Conservation (phyloP, 2,888 invertebrate genomes). For the Sphinx pinastri region DNA sequence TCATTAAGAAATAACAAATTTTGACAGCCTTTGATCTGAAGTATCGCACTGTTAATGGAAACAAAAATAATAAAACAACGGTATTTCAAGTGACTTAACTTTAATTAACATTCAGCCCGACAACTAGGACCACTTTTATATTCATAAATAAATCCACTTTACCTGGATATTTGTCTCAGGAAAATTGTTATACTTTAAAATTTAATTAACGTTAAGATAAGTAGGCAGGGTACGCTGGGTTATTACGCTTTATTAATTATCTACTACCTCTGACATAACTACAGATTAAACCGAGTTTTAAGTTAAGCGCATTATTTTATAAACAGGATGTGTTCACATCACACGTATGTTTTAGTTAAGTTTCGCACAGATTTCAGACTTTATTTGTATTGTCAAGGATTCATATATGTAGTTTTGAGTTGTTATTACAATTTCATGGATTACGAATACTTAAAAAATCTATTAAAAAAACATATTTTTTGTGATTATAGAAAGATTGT, state of each 20-base stretch:
- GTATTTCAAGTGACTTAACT: constrained; percentile 20
- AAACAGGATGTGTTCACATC: neutral
- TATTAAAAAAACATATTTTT: too few species aligned
- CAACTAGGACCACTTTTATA: constrained; percentile 19
- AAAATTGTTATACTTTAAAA: constrained; percentile 19
- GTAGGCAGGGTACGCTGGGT: neutral
- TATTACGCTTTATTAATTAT: constrained; percentile 17
- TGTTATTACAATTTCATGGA: too few species aligned
- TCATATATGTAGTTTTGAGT: too few species aligned
- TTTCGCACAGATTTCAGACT: too few species aligned
- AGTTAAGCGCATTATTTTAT: neutral
- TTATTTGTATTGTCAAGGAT: too few species aligned
- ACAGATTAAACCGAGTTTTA: neutral
- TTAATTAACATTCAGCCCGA: constrained; percentile 19
- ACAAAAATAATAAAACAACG: constrained; percentile 22
- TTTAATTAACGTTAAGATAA: constrained; percentile 17
- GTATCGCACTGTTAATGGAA: constrained; percentile 3
- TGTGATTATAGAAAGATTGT: too few species aligned
- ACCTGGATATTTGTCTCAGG: constrained; percentile 16
- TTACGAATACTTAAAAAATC: too few species aligned
- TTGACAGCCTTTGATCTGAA: constrained; percentile 22
- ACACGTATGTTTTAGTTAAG: too few species aligned
- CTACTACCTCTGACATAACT: neutral
- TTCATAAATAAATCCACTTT: constrained; percentile 18
- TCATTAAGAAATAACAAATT: constrained; percentile 9